A percentile compares a stretch with the other conserved stretches of the same genome.
phyloP scores from a whole-genome alignment of 2,113 vertebrate genomes.

The Bolborhynchus lineola region DNA sequence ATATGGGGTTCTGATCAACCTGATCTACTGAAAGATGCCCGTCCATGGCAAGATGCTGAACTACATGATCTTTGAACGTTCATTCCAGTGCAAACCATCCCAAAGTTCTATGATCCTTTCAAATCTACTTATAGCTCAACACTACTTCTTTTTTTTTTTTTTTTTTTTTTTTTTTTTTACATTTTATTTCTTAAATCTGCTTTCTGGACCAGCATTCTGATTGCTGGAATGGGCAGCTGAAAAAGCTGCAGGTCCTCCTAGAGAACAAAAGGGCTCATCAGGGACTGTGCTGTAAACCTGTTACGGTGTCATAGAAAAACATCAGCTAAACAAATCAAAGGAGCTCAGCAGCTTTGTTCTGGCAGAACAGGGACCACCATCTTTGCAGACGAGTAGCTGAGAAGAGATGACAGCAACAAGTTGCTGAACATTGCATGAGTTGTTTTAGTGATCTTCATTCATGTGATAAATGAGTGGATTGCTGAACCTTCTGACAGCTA shows the following conservation, averaged over 20 bases:
- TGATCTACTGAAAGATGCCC: not conserved
- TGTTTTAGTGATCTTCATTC: not conserved
- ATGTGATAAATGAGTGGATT: not conserved
- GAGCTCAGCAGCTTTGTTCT: not conserved
- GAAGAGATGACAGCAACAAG: not conserved
- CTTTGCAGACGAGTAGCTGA: not conserved
- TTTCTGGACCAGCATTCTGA: not conserved
- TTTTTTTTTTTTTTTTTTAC: not conserved
- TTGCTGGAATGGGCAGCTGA: not conserved
- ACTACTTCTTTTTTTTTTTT: not conserved
- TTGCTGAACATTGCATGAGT: not conserved
- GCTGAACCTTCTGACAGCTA: not conserved
- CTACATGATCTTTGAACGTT: not conserved
- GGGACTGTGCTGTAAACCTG: not conserved
- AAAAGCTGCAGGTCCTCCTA: not conserved
- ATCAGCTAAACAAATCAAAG: not conserved
- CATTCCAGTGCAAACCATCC: not conserved
- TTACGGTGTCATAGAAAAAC: not conserved
- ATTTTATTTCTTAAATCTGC: not conserved
- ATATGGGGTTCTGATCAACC: not conserved
- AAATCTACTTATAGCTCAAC: not conserved
- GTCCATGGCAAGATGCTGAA: not conserved
- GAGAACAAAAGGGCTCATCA: not conserved
- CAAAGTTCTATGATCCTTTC: not conserved
- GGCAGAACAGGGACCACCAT: not conserved